phyloP scores from a whole-genome alignment of 2,888 invertebrate species.

The Zhuqinia jingwanae region DNA sequence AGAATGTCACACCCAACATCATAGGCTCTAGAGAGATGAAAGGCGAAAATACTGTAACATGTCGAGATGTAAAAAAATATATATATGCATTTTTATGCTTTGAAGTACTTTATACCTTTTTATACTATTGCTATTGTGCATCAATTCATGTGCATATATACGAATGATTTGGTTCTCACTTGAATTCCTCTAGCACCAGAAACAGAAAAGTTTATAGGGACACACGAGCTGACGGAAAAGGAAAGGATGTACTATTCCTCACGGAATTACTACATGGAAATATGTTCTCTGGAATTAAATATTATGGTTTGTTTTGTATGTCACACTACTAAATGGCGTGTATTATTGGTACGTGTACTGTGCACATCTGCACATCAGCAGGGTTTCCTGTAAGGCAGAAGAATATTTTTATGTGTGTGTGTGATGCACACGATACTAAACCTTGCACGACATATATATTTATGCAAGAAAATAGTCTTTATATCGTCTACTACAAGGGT shows the following conservation, averaged over 20 bases:
- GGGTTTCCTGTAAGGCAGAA: conserved; percentile 39
- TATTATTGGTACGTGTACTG: background rate
- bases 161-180: conserved; percentile 42
- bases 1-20: too few species aligned
- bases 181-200: conserved; percentile 11
- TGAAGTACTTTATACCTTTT: too few species aligned
- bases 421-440: conserved; percentile 18
- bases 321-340: background rate
- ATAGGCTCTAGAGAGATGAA: too few species aligned
- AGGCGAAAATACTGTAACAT: too few species aligned
- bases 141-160: conserved; percentile 40
- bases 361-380: conserved; percentile 44
- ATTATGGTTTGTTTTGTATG: too few species aligned
- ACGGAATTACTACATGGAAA: background rate
- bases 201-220: conserved; percentile 15
- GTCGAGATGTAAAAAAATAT: background rate
- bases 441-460: conserved; percentile 10
- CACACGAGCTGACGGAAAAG: too few species aligned
- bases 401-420: too few species aligned
- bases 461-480: too few species aligned
- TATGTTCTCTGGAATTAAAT: too few species aligned
- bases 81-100: conserved; percentile 24
- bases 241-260: background rate
- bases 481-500: too few species aligned
- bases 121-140: too few species aligned